Evolutionary conservation across 2,888 invertebrate genomes (phyloP).

Genomic region (Megamerina dolium): DNA sequence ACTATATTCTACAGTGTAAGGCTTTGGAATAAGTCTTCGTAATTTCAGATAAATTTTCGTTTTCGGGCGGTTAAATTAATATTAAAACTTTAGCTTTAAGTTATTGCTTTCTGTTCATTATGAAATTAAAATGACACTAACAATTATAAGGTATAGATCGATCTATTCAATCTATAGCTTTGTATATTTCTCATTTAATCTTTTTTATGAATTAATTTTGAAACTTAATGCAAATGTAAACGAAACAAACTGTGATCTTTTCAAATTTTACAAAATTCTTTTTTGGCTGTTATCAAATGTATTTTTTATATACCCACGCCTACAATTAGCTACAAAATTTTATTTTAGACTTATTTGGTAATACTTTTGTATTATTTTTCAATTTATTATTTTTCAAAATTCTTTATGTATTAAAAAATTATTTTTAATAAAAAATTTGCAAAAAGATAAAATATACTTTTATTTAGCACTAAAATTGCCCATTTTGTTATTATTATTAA

Average conservation of each 20-base stretch:
- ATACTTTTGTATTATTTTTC: slow-evolving; percentile 37
- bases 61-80: slow-evolving; percentile 3
- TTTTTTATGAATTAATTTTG: slow-evolving; percentile 12
- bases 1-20: not conserved
- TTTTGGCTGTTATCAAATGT: slow-evolving; percentile 33
- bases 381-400: slow-evolving; percentile 30
- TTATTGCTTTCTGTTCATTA: not conserved
- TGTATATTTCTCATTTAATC: slow-evolving; percentile 1
- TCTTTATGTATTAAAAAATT: slow-evolving; percentile 21
- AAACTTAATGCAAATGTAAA: slow-evolving; percentile 37
- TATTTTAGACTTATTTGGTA: slow-evolving; percentile 22
- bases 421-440: slow-evolving; percentile 12
- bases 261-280: slow-evolving; percentile 33
- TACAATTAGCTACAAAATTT: slow-evolving; percentile 34
- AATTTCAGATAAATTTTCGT: too few species aligned
- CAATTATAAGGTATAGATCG: too few species aligned
- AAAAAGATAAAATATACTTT: slow-evolving; percentile 8
- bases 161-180: not conserved
- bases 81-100: not conserved
- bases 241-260: slow-evolving; percentile 46
- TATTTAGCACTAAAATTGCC: slow-evolving; percentile 8
- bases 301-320: slow-evolving; percentile 26
- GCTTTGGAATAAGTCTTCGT: too few species aligned
- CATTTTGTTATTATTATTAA: slow-evolving; percentile 11
- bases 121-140: not conserved